These are phyloP conservation scores for Turdus rufiventris DNA, from an alignment of 2,113 vertebrate genomes.

Conservation along the genomic window DNA sequence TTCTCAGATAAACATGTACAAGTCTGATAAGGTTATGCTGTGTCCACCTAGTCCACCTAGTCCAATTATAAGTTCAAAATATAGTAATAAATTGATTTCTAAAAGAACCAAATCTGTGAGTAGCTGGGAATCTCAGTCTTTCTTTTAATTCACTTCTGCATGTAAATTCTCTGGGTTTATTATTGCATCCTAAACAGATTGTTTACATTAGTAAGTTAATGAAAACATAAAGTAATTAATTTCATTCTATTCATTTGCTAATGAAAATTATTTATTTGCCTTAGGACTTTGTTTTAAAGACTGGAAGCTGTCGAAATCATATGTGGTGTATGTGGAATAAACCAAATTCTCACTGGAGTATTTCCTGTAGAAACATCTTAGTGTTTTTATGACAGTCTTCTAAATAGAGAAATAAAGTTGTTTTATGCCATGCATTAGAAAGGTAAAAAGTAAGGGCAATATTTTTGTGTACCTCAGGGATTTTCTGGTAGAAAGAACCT, in stretches of 20 bases:
- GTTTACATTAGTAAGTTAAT: background rate
- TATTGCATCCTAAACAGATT: background rate
- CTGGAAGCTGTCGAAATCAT: background rate
- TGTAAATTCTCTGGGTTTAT: background rate
- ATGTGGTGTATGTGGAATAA: background rate
- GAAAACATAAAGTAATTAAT: background rate
- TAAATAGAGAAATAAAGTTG: background rate
- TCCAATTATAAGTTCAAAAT: background rate
- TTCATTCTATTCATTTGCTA: background rate
- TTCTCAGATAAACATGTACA: background rate
- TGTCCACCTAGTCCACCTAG: background rate
- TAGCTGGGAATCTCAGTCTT: background rate
- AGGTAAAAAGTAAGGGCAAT: background rate
- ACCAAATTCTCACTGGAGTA: background rate
- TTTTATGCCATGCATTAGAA: background rate
- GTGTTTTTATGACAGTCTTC: background rate
- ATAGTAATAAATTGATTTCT: background rate
- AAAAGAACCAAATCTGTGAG: accelerated
- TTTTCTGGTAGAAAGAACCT: background rate
- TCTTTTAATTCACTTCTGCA: background rate
- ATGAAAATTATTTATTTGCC: background rate
- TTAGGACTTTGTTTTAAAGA: background rate
- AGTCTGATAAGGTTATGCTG: background rate
- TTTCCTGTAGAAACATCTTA: background rate
- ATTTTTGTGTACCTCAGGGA: background rate